Base-by-base conservation (phyloP, 2,888 invertebrate species). In the Xanthia togata region DNA sequence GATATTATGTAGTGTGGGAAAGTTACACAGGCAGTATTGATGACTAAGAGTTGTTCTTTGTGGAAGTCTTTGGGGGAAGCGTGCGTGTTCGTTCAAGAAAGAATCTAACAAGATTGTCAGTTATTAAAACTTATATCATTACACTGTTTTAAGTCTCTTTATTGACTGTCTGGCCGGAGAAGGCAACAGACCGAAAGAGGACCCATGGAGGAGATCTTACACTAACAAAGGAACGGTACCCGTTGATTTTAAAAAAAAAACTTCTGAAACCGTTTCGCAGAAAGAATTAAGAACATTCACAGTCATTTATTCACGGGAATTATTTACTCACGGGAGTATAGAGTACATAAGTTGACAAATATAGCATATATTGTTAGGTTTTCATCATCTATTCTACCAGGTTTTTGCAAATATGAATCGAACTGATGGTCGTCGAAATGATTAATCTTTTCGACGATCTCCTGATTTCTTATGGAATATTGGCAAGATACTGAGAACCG, bases 1-100 rank as follows among this genome's bases (percentile, higher is more conserved):
- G 62, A 44, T 38, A 17, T n/a, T 35, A 11, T 20, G 20, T 8
- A 14, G 55, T 72, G 64, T 83, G 79, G 64, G 71, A 81, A 78
- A 53, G 35, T 63, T 59, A 53, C 35, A 63, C 59, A 59, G 8
- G 14, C 57, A 50, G 4, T 14, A 50, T 44, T 68, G n/a, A 8
- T 38, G 8, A 17, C 17, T 41, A 9, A 47, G 35, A 12, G 17
- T 4, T 44, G 20, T 17, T 26, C 8, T 44, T 47, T 14, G 35
- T 74, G 2, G 4, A 41, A 41, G 12, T 59, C 9, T 14, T 47
- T 4, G 0, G 12, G 20, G n/a, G 4, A 26, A 20, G 14, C 3
- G 9, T 17, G 5, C 1, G 31, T 72, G n/a, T 17, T 14, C 9
- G 3, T 55, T 67, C 5, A n/a, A 44, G n/a, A 35, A 11, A 44